A percentile compares a stretch with the other conserved stretches of the same genome.
Evolutionary conservation across 53 echinoderm and acorn worm genomes (phyloP).

Genomic region (Echinometra lucunter): DNA sequence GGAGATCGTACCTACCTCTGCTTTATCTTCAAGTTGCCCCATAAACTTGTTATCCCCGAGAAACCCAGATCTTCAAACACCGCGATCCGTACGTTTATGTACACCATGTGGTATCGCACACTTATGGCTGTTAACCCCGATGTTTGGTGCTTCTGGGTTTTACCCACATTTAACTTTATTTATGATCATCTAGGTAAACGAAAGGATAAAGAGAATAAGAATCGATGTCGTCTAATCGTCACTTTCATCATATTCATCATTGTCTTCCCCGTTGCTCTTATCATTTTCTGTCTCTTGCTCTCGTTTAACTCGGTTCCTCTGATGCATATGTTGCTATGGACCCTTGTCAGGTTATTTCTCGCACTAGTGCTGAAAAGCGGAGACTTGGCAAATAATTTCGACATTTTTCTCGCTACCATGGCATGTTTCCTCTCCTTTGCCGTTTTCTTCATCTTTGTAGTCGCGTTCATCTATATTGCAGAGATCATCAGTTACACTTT

Average conservation of each 20-base stretch:
- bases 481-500: constrained; percentile 87
- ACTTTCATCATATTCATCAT: constrained; percentile 62
- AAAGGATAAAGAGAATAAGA: constrained; percentile 61
- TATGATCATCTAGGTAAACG: constrained; percentile 5
- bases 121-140: constrained; percentile 61
- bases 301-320: constrained; percentile 85
- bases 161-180: not conserved
- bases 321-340: constrained; percentile 79
- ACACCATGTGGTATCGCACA: constrained; percentile 52
- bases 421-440: constrained; percentile 76
- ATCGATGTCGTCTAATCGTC: constrained; percentile 68
- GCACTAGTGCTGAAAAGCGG: too few relatives aligned
- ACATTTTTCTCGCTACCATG: constrained; percentile 70
- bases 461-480: constrained; percentile 89
- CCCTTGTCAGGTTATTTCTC: constrained; percentile 76
- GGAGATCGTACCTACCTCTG: constrained; percentile 68
- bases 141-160: constrained; percentile 39
- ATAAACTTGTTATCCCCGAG: not conserved
- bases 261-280: constrained; percentile 70
- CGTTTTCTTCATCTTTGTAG: constrained; percentile 88
- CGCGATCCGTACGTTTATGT: constrained; percentile 24
- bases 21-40: constrained; percentile 49
- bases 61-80: not conserved
- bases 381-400: too few relatives aligned
- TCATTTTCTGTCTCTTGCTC: constrained; percentile 71